These are phyloP conservation scores for Pocillopora meandrina DNA, from an alignment of 92 coral and sea anemone genomes.

Conservation along the genomic window DNA sequence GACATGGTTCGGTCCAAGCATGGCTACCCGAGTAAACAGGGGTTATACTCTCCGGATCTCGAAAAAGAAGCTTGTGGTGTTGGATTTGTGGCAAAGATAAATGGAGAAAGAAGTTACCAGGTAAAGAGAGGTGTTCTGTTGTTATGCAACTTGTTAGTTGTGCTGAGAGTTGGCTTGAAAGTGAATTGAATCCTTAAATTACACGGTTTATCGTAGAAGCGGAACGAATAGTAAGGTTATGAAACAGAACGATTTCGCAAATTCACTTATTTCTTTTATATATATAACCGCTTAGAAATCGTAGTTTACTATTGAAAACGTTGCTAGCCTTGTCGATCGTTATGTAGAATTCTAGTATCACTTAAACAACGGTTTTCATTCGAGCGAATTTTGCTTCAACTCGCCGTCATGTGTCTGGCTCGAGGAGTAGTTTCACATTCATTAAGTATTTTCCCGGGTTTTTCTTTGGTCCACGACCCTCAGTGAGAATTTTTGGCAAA, in stretches of 20 bases:
- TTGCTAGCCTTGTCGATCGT: not conserved
- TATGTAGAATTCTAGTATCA: not conserved
- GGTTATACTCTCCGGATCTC: constrained; percentile 86
- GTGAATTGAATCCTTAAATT: too few species aligned
- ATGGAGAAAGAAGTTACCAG: constrained; percentile 83
- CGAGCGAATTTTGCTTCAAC: not conserved
- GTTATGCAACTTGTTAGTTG: not conserved
- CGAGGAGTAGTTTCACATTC: too few species aligned
- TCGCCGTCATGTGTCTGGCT: too few species aligned
- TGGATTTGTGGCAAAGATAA: constrained; percentile 93
- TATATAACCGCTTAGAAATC: not conserved
- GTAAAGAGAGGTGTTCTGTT: constrained; percentile 26
- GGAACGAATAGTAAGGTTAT: too few species aligned
- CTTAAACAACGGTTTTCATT: not conserved
- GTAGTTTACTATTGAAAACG: not conserved
- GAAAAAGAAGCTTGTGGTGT: constrained; percentile 96
- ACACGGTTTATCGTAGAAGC: too few species aligned
- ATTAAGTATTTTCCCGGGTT: too few species aligned
- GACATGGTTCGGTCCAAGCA: constrained; percentile 70
- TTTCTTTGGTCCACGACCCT: too few species aligned
- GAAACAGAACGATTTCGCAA: too few species aligned
- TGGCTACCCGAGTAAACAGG: constrained; percentile 83
- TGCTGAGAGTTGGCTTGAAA: not conserved
- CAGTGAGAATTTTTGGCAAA: not conserved
- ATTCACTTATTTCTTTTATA: not conserved